Conservation (phyloP, 2,797 vertebrate genomes). For the Pseudomugil tenellus region DNA sequence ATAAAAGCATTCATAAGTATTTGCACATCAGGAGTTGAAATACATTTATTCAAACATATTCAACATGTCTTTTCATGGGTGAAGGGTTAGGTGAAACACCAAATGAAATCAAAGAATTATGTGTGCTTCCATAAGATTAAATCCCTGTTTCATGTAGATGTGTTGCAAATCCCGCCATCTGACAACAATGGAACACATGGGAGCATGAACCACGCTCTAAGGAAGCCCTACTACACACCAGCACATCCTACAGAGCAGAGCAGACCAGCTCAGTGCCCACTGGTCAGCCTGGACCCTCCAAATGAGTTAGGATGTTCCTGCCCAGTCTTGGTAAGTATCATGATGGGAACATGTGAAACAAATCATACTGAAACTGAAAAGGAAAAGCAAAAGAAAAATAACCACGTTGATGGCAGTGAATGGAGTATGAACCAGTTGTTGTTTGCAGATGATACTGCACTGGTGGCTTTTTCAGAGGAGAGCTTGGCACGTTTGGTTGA, state of each 20-base stretch:
- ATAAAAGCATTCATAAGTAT: too few species aligned
- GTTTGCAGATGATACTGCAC: too few species aligned
- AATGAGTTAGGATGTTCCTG: constrained; percentile 75
- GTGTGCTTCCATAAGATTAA: neutral
- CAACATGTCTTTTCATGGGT: too few species aligned
- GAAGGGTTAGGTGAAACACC: neutral
- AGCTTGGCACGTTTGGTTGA: too few species aligned
- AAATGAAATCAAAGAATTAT: neutral
- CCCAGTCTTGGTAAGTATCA: constrained; percentile 53
- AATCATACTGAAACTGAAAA: neutral
- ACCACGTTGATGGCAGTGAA: too few species aligned
- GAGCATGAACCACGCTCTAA: constrained; percentile 84
- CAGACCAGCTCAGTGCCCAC: constrained; percentile 38
- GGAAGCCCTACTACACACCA: constrained; percentile 58
- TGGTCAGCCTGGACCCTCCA: constrained; percentile 57
- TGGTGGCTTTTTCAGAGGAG: too few species aligned
- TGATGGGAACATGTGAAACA: neutral
- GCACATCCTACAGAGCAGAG: constrained; percentile 65
- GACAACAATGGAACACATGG: constrained; percentile 85
- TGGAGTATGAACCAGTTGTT: too few species aligned
- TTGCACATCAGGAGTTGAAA: too few species aligned
- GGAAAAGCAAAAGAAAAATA: neutral
- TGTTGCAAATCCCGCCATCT: constrained; percentile 76
- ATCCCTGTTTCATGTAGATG: constrained; percentile 56
- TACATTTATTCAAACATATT: too few species aligned